Evolutionary conservation across 2,888 invertebrate genomes (phyloP).

Genomic region (Drosophila kanekoi): DNA sequence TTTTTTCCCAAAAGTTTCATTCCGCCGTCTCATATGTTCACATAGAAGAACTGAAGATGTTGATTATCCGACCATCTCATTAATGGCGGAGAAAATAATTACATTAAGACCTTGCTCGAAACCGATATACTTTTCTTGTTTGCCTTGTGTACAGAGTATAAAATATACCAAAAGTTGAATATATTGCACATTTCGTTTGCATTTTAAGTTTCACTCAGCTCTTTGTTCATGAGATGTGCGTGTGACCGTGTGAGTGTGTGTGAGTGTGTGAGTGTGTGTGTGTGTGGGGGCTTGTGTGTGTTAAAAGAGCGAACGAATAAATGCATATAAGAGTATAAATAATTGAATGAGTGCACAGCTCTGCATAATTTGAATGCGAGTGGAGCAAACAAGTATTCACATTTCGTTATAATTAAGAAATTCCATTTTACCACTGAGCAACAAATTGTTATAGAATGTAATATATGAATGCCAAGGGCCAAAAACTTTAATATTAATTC

Average conservation of each 20-base stretch:
- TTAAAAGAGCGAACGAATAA: conserved; percentile 52
- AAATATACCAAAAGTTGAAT: conserved; percentile 51
- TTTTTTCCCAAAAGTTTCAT: no score
- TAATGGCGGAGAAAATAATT: not conserved
- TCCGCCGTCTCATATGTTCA: no score
- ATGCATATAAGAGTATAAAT: conserved; percentile 48
- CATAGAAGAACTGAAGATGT: no score
- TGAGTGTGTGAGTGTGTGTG: not conserved
- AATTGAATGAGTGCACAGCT: conserved; percentile 58
- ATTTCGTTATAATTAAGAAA: conserved; percentile 52
- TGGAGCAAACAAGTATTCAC: conserved; percentile 30
- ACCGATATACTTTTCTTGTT: not conserved
- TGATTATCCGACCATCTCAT: no score
- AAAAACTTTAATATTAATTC: not conserved
- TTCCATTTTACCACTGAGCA: conserved; percentile 25
- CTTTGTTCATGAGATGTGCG: conserved; percentile 30
- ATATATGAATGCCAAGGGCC: not conserved
- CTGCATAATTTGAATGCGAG: conserved; percentile 34
- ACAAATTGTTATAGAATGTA: conserved; percentile 17
- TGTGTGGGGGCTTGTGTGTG: conserved; percentile 6
- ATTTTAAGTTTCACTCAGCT: conserved; percentile 54
- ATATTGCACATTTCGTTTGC: conserved; percentile 64
- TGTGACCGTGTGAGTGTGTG: not conserved
- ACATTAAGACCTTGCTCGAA: not conserved
- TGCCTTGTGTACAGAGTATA: not conserved